Conservation (phyloP, 2,888 invertebrate species). For the Aleiodes leptofemur region DNA sequence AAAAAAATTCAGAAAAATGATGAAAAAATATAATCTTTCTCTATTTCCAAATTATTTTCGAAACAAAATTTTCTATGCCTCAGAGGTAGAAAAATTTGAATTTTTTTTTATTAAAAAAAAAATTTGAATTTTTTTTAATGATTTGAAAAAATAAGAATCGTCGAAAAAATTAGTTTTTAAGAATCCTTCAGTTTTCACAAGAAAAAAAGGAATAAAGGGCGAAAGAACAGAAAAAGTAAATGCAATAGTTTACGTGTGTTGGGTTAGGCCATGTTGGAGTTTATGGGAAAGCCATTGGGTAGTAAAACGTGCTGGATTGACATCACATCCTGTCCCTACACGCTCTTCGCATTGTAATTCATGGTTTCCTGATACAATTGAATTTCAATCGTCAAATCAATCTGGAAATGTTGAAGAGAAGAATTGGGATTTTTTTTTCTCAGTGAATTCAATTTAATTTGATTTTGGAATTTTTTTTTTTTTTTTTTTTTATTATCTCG, state of each 20-base stretch:
- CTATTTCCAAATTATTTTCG: too few species aligned
- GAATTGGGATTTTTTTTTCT: too few species aligned
- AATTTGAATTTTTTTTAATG: too few species aligned
- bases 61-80: too few species aligned
- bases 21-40: too few species aligned
- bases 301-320: constrained; percentile 31
- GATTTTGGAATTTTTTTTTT: too few species aligned
- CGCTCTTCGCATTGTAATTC: constrained; percentile 48
- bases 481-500: too few species aligned
- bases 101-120: too few species aligned
- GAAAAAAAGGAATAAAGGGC: neutral
- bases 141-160: too few species aligned
- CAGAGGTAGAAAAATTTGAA: too few species aligned
- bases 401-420: neutral
- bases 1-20: too few species aligned
- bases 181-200: neutral
- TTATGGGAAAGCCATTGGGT: constrained; percentile 29
- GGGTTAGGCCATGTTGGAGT: neutral
- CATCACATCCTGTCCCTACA: constrained; percentile 31
- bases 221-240: neutral
- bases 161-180: neutral
- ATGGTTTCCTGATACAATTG: constrained; percentile 45
- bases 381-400: constrained; percentile 20
- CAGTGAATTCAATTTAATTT: too few species aligned
- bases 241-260: constrained; percentile 11